phyloP scores from a whole-genome alignment of 2,888 invertebrate species.

The Melipona beecheii region DNA sequence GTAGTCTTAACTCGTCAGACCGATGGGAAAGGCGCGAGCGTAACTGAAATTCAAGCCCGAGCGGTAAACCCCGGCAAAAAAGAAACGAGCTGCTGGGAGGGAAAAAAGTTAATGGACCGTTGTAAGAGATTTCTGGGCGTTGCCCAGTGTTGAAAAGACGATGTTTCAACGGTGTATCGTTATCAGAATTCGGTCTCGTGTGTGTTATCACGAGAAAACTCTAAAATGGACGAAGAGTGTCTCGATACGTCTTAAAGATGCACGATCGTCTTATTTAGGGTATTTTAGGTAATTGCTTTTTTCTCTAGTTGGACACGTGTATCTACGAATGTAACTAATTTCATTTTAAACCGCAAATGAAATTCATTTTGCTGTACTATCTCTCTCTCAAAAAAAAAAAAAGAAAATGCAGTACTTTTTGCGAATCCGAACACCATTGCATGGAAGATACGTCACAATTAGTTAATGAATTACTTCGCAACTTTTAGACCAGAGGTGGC shows the following conservation, averaged over 20 bases:
- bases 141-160: not conserved
- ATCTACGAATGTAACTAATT: too few species aligned
- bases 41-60: not conserved
- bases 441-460: not conserved
- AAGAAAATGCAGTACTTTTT: too few species aligned
- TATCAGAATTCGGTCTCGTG: not conserved
- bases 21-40: not conserved
- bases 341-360: too few species aligned
- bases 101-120: constrained; percentile 15
- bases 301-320: too few species aligned
- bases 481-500: too few species aligned
- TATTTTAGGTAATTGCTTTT: too few species aligned
- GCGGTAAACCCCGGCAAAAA: not conserved
- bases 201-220: not conserved
- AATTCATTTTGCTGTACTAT: too few species aligned
- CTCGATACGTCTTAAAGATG: too few species aligned
- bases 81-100: not conserved
- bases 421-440: not conserved
- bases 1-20: constrained; percentile 23
- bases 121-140: constrained; percentile 7
- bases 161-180: not conserved
- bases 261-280: too few species aligned
- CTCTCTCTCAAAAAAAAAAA: too few species aligned
- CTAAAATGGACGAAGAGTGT: too few species aligned
- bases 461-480: not conserved